These are phyloP conservation scores for Chrysopa pallens DNA, from an alignment of 1,140 invertebrate genomes.

Conservation along the genomic window DNA sequence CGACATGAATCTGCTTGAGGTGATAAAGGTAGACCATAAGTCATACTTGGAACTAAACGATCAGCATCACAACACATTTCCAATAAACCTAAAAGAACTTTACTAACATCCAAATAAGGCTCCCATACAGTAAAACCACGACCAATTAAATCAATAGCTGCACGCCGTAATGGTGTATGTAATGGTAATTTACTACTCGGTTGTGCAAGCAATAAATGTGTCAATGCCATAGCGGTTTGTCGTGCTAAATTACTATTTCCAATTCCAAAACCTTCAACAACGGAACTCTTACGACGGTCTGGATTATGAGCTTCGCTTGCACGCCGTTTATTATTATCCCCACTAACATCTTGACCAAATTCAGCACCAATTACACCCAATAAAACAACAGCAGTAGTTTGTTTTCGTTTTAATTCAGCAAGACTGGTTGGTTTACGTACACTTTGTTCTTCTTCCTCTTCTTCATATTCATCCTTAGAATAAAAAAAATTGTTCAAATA, in stretches of 20 bases:
- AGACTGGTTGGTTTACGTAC: slow-evolving; percentile 64
- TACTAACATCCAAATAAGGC: slow-evolving; percentile 92
- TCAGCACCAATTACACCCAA: slow-evolving; percentile 95
- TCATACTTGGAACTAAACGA: slow-evolving; percentile 83
- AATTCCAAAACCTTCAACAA: slow-evolving; percentile 80
- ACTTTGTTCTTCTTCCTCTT: slow-evolving; percentile 66
- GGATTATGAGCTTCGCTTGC: slow-evolving; percentile 33
- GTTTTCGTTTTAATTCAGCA: slow-evolving; percentile 79
- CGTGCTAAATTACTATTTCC: slow-evolving; percentile 82
- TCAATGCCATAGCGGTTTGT: slow-evolving; percentile 81
- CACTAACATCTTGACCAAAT: slow-evolving; percentile 81
- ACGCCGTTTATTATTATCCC: slow-evolving; percentile 32
- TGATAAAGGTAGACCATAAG: slow-evolving; percentile 83
- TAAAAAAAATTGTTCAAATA: too few relatives aligned
- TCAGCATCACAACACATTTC: slow-evolving; percentile 91
- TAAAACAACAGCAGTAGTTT: slow-evolving; percentile 92
- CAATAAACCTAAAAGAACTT: slow-evolving; percentile 69
- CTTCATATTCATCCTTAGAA: slow-evolving; percentile 60
- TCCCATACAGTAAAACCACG: slow-evolving; percentile 98
- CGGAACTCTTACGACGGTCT: slow-evolving; percentile 53
- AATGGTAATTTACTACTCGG: slow-evolving; percentile 62
- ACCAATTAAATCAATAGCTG: slow-evolving; percentile 91
- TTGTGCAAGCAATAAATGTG: slow-evolving; percentile 82
- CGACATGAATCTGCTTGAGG: slow-evolving; percentile 91
- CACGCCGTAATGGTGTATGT: slow-evolving; percentile 76